Conservation (phyloP, 35 echinoderm and acorn worm genomes). For the Anneissia japonica region DNA sequence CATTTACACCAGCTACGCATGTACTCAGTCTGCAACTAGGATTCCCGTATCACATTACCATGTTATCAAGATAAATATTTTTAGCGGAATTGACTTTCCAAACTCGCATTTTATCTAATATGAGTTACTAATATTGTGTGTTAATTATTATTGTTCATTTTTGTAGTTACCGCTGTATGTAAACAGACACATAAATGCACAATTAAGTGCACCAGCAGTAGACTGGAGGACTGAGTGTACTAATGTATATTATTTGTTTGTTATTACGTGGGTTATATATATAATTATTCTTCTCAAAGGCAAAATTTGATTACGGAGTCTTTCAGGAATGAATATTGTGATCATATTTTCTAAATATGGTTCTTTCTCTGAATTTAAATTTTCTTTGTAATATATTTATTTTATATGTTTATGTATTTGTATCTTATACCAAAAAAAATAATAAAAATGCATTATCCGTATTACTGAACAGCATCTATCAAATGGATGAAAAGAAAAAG, state of each 20-base stretch:
- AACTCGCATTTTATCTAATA: not conserved
- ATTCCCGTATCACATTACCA: not conserved
- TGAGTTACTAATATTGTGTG: not conserved
- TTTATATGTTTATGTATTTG: too few relatives aligned
- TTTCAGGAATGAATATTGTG: not conserved
- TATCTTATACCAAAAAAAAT: too few relatives aligned
- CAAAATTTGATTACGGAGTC: not conserved
- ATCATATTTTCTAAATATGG: too few relatives aligned
- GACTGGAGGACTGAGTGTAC: not conserved
- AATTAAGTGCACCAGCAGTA: not conserved
- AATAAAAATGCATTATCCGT: too few relatives aligned
- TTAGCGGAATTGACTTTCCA: not conserved
- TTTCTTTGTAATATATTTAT: too few relatives aligned
- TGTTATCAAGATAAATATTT: not conserved
- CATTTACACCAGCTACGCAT: not conserved
- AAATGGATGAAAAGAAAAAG: too few relatives aligned
- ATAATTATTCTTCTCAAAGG: not conserved
- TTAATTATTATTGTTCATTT: not conserved
- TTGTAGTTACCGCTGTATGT: not conserved
- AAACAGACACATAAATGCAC: not conserved
- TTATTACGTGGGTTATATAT: not conserved
- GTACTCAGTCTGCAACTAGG: not conserved
- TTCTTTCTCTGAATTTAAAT: too few relatives aligned
- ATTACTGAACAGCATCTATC: too few relatives aligned
- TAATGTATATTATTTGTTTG: not conserved